phyloP scores from a whole-genome alignment of 2,888 invertebrate species.

The Drosophila cracens region DNA sequence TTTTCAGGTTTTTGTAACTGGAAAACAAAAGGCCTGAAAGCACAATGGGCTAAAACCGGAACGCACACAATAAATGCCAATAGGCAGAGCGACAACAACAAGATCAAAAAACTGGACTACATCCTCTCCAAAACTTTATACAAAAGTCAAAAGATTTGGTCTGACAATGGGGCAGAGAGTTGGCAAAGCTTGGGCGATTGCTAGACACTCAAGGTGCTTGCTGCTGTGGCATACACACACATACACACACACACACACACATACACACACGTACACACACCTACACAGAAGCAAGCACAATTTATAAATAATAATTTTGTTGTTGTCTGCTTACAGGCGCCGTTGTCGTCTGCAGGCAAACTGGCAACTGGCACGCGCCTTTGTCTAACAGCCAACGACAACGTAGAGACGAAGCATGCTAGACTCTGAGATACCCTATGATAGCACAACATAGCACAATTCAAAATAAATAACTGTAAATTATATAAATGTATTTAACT shows the following conservation, averaged over 20 bases:
- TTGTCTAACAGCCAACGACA: conserved; percentile 43
- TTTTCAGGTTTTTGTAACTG: conserved; percentile 51
- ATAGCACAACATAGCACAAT: background rate
- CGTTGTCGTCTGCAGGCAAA: conserved; percentile 63
- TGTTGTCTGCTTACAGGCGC: conserved; percentile 57
- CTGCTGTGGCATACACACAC: background rate
- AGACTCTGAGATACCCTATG: conserved; percentile 9
- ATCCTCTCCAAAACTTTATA: conserved; percentile 27
- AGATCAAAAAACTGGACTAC: conserved; percentile 22
- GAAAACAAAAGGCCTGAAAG: conserved; percentile 42
- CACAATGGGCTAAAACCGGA: conserved; percentile 48
- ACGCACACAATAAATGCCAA: conserved; percentile 56
- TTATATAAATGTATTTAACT: no score
- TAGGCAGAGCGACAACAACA: conserved; percentile 42
- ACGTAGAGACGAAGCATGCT: background rate
- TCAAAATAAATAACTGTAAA: no score
- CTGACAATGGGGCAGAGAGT: conserved; percentile 34
- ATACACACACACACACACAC: background rate
- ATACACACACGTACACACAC: conserved; percentile 1
- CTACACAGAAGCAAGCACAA: conserved; percentile 45
- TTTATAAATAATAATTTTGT: conserved; percentile 77
- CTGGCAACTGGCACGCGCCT: conserved; percentile 57
- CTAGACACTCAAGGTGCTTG: conserved; percentile 48
- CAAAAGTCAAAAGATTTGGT: conserved; percentile 61
- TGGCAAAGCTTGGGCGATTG: conserved; percentile 6